Evolutionary conservation across 2,888 invertebrate genomes (phyloP).

Genomic region (Drosophila kambysellisi): DNA sequence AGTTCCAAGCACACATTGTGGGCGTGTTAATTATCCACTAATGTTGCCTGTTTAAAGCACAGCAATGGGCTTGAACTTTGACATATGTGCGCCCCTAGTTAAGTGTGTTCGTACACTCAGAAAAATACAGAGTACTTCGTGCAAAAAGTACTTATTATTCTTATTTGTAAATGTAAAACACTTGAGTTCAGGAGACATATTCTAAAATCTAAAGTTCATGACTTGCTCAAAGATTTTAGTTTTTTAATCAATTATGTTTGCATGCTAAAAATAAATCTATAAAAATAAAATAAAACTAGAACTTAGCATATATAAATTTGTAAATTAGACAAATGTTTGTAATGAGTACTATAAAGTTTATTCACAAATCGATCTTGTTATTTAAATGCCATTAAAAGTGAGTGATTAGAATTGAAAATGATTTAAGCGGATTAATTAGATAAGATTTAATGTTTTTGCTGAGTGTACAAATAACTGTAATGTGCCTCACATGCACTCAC

Average conservation of each 20-base stretch:
- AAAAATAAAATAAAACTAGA: too few relatives aligned
- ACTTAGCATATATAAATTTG: not conserved
- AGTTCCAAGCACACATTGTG: constrained; percentile 45
- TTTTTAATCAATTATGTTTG: not conserved
- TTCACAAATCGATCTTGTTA: not conserved
- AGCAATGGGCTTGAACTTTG: constrained; percentile 61
- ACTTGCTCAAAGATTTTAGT: not conserved
- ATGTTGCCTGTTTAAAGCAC: constrained; percentile 66
- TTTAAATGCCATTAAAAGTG: too few relatives aligned
- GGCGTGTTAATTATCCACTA: constrained; percentile 81
- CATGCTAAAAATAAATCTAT: not conserved
- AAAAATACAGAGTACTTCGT: not conserved
- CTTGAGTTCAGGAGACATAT: rapidly evolving
- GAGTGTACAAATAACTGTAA: constrained; percentile 20
- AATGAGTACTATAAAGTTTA: not conserved
- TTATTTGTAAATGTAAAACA: not conserved
- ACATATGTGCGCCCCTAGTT: constrained; percentile 43
- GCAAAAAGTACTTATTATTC: not conserved
- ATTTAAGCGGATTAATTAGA: not conserved
- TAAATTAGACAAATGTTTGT: rapidly evolving
- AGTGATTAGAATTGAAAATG: not conserved
- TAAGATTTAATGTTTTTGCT: not conserved
- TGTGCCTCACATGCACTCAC: not conserved
- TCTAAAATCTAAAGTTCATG: not conserved
- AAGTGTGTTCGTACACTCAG: not conserved